phyloP scores from a whole-genome alignment of 2,113 vertebrate species.

The Athene noctua region DNA sequence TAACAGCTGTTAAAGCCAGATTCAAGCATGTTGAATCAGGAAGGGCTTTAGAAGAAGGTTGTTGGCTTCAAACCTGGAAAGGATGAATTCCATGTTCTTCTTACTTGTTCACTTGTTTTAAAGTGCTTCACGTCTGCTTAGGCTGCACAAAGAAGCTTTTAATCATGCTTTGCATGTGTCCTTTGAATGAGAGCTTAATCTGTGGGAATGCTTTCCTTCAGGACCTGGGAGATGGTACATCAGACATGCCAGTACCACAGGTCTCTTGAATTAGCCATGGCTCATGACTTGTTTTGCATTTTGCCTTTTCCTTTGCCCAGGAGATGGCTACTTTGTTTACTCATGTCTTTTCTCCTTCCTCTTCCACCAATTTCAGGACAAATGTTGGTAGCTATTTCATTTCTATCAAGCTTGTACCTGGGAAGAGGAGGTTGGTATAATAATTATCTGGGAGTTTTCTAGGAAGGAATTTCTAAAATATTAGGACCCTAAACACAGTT shows the following conservation, averaged over 20 bases:
- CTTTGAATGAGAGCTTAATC: not conserved
- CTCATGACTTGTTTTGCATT: rapidly evolving
- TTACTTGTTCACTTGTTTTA: not conserved
- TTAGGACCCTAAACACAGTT: not conserved
- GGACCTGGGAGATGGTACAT: not conserved
- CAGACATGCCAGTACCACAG: not conserved
- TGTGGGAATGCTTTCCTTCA: not conserved
- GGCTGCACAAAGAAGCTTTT: not conserved
- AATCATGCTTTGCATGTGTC: not conserved
- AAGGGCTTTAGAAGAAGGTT: not conserved
- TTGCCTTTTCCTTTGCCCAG: not conserved
- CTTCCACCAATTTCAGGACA: not conserved
- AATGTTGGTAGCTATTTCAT: not conserved
- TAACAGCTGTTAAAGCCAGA: not conserved
- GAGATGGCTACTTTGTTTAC: not conserved
- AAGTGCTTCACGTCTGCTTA: not conserved
- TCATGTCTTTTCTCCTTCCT: not conserved
- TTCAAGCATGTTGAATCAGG: not conserved
- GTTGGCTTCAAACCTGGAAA: not conserved
- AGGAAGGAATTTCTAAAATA: not conserved
- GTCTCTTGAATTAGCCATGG: not conserved
- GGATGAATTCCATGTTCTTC: not conserved
- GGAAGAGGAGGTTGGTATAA: not conserved
- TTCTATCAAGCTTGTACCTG: not conserved
- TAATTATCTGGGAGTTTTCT: not conserved